A percentile compares a stretch with the other conserved stretches of the same genome.
Evolutionary conservation across 2,113 vertebrate genomes (phyloP).

Genomic region (Perca flavescens): DNA sequence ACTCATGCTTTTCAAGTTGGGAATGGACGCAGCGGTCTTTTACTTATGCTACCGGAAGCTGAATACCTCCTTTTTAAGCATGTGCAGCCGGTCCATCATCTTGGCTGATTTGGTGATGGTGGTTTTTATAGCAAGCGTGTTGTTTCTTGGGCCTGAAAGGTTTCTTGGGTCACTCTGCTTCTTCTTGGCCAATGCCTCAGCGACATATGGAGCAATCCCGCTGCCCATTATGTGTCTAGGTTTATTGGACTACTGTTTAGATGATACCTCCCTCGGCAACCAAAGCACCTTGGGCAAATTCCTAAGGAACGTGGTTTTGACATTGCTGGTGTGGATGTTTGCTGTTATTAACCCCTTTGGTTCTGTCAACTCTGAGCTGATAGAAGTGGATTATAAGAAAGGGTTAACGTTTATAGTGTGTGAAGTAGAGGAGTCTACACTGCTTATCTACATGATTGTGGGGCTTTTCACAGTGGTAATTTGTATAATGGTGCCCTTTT

Average conservation of each 20-base stretch:
- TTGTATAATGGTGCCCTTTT: conserved; percentile 61
- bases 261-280: background rate
- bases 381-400: background rate
- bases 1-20: conserved; percentile 72
- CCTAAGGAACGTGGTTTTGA: conserved; percentile 29
- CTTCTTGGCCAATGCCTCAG: conserved; percentile 69
- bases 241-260: conserved; percentile 64
- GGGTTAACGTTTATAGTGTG: conserved; percentile 51
- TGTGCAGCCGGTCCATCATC: conserved; percentile 75
- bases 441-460: conserved; percentile 40
- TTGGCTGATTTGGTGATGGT: conserved; percentile 70
- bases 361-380: conserved; percentile 6
- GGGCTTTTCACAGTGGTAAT: conserved; percentile 23
- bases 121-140: conserved; percentile 18
- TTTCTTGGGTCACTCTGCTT: conserved; percentile 56
- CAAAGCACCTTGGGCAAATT: background rate
- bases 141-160: conserved; percentile 32
- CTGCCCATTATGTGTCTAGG: conserved; percentile 73
- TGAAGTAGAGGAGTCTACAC: conserved; percentile 52
- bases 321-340: conserved; percentile 69
- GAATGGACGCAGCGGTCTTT: conserved; percentile 58
- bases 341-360: conserved; percentile 49
- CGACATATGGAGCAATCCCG: conserved; percentile 68
- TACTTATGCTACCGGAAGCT: conserved; percentile 50
- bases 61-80: conserved; percentile 56